These are phyloP conservation scores for Incurvaria masculella DNA, from an alignment of 2,888 invertebrate species.

Conservation along the genomic window DNA sequence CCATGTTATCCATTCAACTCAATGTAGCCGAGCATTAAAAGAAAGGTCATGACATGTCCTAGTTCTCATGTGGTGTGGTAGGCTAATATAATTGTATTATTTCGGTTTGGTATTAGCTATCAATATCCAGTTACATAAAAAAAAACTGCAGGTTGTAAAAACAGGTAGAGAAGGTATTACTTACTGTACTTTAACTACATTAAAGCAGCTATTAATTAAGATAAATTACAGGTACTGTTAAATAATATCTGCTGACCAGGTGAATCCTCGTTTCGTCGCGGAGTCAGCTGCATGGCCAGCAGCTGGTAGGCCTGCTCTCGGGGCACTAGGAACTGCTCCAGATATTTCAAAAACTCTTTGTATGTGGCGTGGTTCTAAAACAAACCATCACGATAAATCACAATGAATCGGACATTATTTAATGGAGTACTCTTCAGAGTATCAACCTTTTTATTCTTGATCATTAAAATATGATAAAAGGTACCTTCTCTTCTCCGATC, in stretches of 20 bases:
- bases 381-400: background rate
- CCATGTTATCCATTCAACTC: no score
- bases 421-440: background rate
- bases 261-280: constrained; percentile 31
- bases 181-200: no score
- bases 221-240: background rate
- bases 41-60: no score
- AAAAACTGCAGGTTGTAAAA: no score
- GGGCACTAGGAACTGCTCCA: constrained; percentile 59
- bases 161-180: no score
- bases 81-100: no score
- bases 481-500: constrained; percentile 61
- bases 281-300: constrained; percentile 42
- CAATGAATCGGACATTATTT: background rate
- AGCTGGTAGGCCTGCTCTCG: constrained; percentile 46
- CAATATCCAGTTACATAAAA: no score
- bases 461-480: background rate
- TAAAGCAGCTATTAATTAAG: no score
- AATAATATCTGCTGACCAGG: constrained; percentile 25
- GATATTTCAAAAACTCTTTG: constrained; percentile 63
- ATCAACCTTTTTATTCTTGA: background rate
- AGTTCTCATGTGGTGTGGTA: no score
- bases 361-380: constrained; percentile 65
- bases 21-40: no score
- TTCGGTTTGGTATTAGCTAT: no score